Conservation (phyloP, 1,140 invertebrate species). For the Octopus bimaculoides region DNA sequence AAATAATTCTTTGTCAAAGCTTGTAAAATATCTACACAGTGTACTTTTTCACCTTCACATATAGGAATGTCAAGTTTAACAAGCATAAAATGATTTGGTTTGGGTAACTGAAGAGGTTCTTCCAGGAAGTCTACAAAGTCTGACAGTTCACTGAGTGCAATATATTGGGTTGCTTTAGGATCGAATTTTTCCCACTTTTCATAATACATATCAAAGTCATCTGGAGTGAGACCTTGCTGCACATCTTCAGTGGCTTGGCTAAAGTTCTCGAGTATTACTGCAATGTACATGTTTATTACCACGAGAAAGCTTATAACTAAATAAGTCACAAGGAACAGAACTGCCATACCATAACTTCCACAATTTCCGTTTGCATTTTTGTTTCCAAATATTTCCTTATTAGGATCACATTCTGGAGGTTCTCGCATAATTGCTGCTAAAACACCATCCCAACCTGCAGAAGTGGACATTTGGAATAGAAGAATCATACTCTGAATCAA, state of each 20-base stretch:
- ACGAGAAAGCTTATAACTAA: slow-evolving; percentile 97
- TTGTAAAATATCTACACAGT: slow-evolving; percentile 96
- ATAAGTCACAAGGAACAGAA: slow-evolving; percentile 91
- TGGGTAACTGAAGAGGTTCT: slow-evolving; percentile 74
- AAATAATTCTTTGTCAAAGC: slow-evolving; percentile 90
- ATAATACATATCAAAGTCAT: slow-evolving; percentile 99
- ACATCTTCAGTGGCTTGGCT: slow-evolving; percentile 97
- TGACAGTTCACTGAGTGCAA: slow-evolving; percentile 86
- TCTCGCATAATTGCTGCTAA: slow-evolving; percentile 95
- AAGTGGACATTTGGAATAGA: slow-evolving; percentile 98
- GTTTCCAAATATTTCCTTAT: slow-evolving; percentile 70
- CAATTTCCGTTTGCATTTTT: slow-evolving; percentile 81
- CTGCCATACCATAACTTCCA: slow-evolving; percentile 87
- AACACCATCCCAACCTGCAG: slow-evolving; percentile 95
- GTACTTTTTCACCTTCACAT: slow-evolving; percentile 93
- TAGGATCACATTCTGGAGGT: slow-evolving; percentile 63
- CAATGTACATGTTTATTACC: slow-evolving; percentile 99
- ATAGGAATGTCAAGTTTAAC: slow-evolving; percentile 98
- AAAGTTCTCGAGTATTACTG: slow-evolving; percentile 98
- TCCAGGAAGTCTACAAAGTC: slow-evolving; percentile 85
- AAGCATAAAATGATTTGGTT: slow-evolving; percentile 98
- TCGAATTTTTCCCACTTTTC: slow-evolving; percentile 99
- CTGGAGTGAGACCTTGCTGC: slow-evolving; percentile 94
- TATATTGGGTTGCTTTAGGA: slow-evolving; percentile 96
- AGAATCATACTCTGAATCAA: slow-evolving; percentile 97